These are phyloP conservation scores for Noctua janthe DNA, from an alignment of 2,888 invertebrate species.

Conservation along the genomic window DNA sequence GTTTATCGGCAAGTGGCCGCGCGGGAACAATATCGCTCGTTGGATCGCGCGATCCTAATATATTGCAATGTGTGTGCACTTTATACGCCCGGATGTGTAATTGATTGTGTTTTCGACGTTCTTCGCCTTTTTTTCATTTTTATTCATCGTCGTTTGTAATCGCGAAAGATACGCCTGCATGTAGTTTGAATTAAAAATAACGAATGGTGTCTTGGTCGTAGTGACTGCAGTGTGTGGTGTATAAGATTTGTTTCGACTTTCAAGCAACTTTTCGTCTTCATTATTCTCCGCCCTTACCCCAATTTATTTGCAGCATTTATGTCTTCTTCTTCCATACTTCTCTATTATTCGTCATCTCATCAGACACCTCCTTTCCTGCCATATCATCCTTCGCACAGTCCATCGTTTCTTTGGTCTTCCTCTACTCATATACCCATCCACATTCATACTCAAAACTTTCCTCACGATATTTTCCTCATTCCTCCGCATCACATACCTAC, in stretches of 20 bases:
- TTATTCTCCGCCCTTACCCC: too few relatives aligned
- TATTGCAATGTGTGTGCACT: conserved; percentile 68
- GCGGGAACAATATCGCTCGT: conserved; percentile 79
- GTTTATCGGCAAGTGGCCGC: conserved; percentile 78
- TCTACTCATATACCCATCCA: too few relatives aligned
- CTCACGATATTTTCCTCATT: too few relatives aligned
- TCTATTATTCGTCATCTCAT: too few relatives aligned
- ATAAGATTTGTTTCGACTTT: background rate
- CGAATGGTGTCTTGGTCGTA: background rate
- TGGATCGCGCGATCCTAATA: conserved; percentile 71
- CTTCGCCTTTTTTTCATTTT: conserved; percentile 5
- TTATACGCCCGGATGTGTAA: conserved; percentile 71
- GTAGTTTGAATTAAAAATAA: background rate
- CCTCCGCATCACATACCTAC: too few relatives aligned
- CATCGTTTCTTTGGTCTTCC: too few relatives aligned
- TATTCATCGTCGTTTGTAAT: background rate
- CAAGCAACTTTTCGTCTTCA: background rate
- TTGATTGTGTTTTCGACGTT: conserved; percentile 69
- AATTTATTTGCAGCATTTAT: too few relatives aligned
- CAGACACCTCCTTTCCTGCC: too few relatives aligned
- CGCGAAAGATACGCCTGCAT: background rate
- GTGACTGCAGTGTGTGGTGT: too few relatives aligned
- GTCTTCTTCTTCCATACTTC: too few relatives aligned
- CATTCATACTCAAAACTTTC: too few relatives aligned
- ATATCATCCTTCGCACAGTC: too few relatives aligned